Conservation (phyloP, 1,140 invertebrate species). For the Procambarus virginalis region DNA sequence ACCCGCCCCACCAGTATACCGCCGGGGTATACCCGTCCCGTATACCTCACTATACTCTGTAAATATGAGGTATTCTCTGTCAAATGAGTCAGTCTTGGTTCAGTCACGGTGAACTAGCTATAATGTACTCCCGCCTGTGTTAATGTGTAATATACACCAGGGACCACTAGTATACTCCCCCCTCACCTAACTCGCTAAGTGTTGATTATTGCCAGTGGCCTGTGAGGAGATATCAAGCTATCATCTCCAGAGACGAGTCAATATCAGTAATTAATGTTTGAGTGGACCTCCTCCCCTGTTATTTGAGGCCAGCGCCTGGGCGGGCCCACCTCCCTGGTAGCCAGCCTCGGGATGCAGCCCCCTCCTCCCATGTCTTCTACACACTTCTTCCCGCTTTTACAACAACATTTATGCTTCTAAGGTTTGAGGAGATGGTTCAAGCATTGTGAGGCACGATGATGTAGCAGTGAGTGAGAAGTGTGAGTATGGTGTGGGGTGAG, state of each 20-base stretch:
- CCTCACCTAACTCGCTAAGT: background rate
- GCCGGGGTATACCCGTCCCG: too few relatives aligned
- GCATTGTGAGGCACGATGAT: background rate
- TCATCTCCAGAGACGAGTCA: conserved; percentile 28
- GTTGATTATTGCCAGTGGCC: background rate
- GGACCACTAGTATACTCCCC: too few relatives aligned
- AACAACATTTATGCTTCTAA: background rate
- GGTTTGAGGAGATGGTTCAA: background rate
- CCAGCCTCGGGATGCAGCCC: background rate
- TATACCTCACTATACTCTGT: too few relatives aligned
- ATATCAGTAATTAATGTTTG: conserved; percentile 28
- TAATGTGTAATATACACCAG: too few relatives aligned
- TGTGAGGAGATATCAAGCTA: conserved; percentile 1
- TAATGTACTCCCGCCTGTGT: too few relatives aligned
- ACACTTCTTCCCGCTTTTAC: background rate
- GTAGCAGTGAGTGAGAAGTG: background rate
- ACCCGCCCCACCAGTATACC: too few relatives aligned
- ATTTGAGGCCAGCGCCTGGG: conserved; percentile 4
- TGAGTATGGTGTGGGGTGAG: background rate
- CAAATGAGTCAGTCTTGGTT: too few relatives aligned
- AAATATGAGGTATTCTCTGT: too few relatives aligned
- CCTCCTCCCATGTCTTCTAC: background rate
- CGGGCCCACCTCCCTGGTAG: background rate
- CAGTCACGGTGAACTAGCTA: too few relatives aligned
- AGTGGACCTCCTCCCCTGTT: background rate